These are phyloP conservation scores for Melanotaenia nigrans DNA, from an alignment of 2,797 vertebrate species.

Conservation along the genomic window DNA sequence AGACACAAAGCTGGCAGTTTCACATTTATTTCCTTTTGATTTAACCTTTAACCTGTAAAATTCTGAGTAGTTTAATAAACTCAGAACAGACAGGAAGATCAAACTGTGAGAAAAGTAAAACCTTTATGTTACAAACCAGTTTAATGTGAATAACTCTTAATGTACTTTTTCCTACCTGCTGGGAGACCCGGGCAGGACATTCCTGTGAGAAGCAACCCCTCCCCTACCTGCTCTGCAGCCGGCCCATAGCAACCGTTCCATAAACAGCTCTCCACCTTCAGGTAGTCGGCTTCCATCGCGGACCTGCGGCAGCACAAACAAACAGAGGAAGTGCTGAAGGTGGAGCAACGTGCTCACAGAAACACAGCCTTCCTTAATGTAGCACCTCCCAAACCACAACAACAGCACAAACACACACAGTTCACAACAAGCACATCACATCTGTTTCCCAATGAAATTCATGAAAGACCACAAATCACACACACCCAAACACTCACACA, in stretches of 20 bases:
- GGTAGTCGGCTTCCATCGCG: slow-evolving; percentile 30
- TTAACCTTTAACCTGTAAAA: too few species aligned
- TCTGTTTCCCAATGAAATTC: too few species aligned
- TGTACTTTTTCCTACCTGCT: slow-evolving; percentile 69
- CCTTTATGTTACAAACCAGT: not conserved
- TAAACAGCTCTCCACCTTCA: slow-evolving; percentile 39
- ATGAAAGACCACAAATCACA: too few species aligned
- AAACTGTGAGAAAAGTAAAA: not conserved
- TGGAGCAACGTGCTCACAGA: slow-evolving; percentile 33
- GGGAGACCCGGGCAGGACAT: slow-evolving; percentile 38
- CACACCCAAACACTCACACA: too few species aligned
- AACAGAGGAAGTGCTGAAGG: slow-evolving; percentile 41
- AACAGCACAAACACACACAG: slow-evolving; percentile 10
- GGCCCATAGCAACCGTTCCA: slow-evolving; percentile 30
- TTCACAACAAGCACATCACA: too few species aligned
- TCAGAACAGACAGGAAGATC: too few species aligned
- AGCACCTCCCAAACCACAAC: slow-evolving; percentile 49
- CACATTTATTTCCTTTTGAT: too few species aligned
- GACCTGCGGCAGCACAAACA: slow-evolving; percentile 42
- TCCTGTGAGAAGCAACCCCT: slow-evolving; percentile 36
- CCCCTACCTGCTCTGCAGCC: slow-evolving; percentile 8
- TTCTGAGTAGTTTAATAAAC: too few species aligned
- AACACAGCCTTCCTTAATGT: slow-evolving; percentile 37
- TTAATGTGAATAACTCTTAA: slow-evolving; percentile 5
- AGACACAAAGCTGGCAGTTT: too few species aligned